A percentile compares a stretch with the other conserved stretches of the same genome.
Evolutionary conservation across 2,113 vertebrate species (phyloP).

Genomic region (Toxotes jaculatrix): DNA sequence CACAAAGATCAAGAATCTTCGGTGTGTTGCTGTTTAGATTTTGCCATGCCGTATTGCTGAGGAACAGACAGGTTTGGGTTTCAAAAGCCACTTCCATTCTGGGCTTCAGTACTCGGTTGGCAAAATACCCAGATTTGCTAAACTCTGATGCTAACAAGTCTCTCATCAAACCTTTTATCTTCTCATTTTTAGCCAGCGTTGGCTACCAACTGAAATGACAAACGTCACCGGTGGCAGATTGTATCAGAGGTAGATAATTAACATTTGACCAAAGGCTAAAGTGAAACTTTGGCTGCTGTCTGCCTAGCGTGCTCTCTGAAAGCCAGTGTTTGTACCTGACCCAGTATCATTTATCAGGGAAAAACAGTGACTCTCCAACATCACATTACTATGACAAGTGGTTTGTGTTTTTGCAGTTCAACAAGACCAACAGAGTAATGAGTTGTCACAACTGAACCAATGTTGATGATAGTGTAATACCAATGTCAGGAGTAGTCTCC

Average conservation of each 20-base stretch:
- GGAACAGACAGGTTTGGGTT: background rate
- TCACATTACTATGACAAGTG: too few species aligned
- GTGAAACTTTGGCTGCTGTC: background rate
- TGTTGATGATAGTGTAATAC: background rate
- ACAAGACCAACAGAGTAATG: too few species aligned
- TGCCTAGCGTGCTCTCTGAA: background rate
- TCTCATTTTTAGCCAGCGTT: background rate
- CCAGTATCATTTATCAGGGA: background rate
- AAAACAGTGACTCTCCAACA: too few species aligned
- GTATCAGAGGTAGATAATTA: background rate
- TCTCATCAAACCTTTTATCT: background rate
- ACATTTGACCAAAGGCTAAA: background rate
- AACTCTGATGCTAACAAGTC: background rate
- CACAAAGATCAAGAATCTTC: too few species aligned
- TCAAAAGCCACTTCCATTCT: background rate
- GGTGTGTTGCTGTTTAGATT: too few species aligned
- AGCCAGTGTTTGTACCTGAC: background rate
- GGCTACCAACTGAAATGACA: background rate
- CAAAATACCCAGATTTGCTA: background rate
- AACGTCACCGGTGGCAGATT: background rate
- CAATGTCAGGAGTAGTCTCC: too few species aligned
- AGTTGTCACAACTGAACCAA: background rate
- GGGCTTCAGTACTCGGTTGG: too few species aligned
- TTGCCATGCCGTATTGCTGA: too few species aligned
- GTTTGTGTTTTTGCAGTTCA: too few species aligned